A percentile compares a stretch with the other conserved stretches of the same genome.
phyloP scores from a whole-genome alignment of 2,888 invertebrate species.

The Tipula confusa region DNA sequence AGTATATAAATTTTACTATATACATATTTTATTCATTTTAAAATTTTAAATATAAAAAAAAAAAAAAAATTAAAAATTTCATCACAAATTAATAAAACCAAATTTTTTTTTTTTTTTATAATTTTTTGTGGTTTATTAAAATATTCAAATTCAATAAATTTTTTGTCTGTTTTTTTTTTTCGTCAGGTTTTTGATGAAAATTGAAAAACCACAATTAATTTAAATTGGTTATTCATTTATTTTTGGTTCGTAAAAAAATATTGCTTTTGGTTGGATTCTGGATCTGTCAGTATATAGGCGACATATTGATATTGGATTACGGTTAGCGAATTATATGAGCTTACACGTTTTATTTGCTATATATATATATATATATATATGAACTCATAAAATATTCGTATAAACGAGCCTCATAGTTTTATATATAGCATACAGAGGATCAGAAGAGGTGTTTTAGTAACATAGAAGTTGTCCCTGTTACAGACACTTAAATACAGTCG shows the following conservation, averaged over 20 bases:
- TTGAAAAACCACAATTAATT: slow-evolving; percentile 20
- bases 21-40: not conserved
- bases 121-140: not conserved
- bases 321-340: too few species aligned
- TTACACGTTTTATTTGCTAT: too few species aligned
- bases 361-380: too few species aligned
- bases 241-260: not conserved
- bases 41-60: not conserved
- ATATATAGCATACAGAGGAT: too few species aligned
- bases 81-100: not conserved
- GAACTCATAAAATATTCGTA: too few species aligned
- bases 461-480: too few species aligned
- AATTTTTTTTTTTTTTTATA: not conserved
- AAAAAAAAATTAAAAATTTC: too few species aligned
- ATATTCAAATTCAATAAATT: not conserved
- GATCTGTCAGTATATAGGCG: not conserved
- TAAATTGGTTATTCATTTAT: not conserved
- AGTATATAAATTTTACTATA: not conserved
- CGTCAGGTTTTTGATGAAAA: not conserved
- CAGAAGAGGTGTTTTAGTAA: too few species aligned
- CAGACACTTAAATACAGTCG: too few species aligned
- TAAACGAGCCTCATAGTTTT: too few species aligned
- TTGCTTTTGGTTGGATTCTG: not conserved
- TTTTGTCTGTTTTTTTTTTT: not conserved
- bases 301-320: not conserved